Conservation (phyloP, 2,888 invertebrate species). For the Gasteruption jaculator region DNA sequence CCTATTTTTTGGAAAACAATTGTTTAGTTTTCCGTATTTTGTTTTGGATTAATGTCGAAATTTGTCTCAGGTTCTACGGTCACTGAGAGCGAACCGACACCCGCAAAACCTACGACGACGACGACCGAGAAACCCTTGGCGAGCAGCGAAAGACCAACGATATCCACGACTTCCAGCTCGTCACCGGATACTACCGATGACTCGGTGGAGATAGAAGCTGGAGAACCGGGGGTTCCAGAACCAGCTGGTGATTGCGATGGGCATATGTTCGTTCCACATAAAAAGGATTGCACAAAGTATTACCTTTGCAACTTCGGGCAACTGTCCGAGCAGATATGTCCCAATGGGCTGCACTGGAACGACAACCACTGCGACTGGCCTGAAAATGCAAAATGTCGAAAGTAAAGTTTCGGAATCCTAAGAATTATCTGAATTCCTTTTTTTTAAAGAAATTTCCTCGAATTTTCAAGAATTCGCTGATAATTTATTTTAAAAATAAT, state of each 20-base stretch:
- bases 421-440: no score
- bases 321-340: constrained; percentile 67
- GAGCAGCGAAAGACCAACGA: background rate
- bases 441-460: no score
- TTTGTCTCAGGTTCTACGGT: constrained; percentile 9
- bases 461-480: no score
- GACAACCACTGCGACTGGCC: constrained; percentile 79
- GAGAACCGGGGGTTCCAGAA: constrained; percentile 21
- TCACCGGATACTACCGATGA: constrained; percentile 32
- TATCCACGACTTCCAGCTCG: constrained; percentile 11
- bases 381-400: constrained; percentile 62
- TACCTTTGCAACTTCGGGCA: constrained; percentile 75
- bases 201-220: constrained; percentile 37
- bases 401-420: constrained; percentile 10
- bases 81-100: constrained; percentile 13
- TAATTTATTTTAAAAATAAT: no score
- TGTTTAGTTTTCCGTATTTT: no score
- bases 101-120: constrained; percentile 12
- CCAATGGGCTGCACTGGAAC: constrained; percentile 74
- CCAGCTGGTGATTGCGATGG: constrained; percentile 56
- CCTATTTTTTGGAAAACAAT: constrained; percentile 3
- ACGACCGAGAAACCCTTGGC: constrained; percentile 13
- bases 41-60: background rate
- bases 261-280: constrained; percentile 60
- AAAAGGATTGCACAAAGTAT: constrained; percentile 71